These are phyloP conservation scores for Sternotherus odoratus DNA, from an alignment of 2,797 vertebrate genomes.

Conservation along the genomic window DNA sequence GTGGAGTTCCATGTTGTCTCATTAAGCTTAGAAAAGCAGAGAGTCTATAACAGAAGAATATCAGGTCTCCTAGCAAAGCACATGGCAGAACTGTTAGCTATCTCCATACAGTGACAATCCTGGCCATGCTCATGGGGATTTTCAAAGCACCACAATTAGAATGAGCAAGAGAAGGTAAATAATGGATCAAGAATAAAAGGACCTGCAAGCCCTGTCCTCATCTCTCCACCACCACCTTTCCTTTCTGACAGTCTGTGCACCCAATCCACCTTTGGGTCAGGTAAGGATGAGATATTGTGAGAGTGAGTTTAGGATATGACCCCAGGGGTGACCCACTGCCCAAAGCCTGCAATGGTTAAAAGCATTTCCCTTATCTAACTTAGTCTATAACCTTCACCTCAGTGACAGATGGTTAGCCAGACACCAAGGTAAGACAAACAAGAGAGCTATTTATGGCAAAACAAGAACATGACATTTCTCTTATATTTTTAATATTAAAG, in stretches of 20 bases:
- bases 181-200: background rate
- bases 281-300: background rate
- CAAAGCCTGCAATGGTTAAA: background rate
- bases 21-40: background rate
- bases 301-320: background rate
- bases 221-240: background rate
- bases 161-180: background rate
- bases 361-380: background rate
- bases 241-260: background rate
- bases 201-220: background rate
- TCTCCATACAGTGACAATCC: background rate
- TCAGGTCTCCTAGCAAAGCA: background rate
- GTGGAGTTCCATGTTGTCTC: too few species aligned
- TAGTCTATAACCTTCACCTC: background rate
- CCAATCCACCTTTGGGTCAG: background rate
- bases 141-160: background rate
- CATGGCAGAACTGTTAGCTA: background rate
- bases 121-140: background rate
- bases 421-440: background rate
- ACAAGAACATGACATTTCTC: background rate
- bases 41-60: background rate
- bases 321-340: background rate
- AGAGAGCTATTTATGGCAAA: background rate
- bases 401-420: background rate
- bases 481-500: background rate